Evolutionary conservation across 1,140 invertebrate species (phyloP).

Genomic region (Propsilocerus akamusi): DNA sequence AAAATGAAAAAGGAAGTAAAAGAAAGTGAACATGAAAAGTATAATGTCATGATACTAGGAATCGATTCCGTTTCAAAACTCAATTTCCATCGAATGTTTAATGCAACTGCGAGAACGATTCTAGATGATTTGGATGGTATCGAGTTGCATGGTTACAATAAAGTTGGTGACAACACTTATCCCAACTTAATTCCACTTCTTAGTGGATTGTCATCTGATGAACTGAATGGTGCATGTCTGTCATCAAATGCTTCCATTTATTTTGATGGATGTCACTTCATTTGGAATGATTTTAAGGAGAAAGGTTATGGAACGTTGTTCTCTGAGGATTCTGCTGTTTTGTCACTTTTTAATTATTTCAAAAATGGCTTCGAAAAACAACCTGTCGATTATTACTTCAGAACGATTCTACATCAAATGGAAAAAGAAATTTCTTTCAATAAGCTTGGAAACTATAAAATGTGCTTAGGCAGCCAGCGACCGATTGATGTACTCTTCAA

Average conservation of each 20-base stretch:
- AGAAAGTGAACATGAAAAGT: neutral
- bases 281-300: constrained; percentile 60
- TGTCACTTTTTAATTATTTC: constrained; percentile 61
- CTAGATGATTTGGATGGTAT: constrained; percentile 34
- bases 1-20: neutral
- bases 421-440: constrained; percentile 28
- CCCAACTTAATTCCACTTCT: constrained; percentile 59
- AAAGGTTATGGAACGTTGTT: constrained; percentile 55
- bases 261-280: constrained; percentile 52
- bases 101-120: constrained; percentile 41
- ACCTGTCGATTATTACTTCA: constrained; percentile 65
- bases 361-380: constrained; percentile 54
- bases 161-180: constrained; percentile 68
- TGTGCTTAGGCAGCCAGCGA: constrained; percentile 30
- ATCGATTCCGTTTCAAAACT: constrained; percentile 71
- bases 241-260: constrained; percentile 10
- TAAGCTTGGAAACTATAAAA: constrained; percentile 24
- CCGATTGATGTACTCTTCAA: constrained; percentile 25
- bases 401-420: constrained; percentile 47
- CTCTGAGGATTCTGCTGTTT: constrained; percentile 50
- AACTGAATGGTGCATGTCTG: constrained; percentile 40
- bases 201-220: constrained; percentile 38
- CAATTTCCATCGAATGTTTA: constrained; percentile 69
- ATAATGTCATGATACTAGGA: constrained; percentile 60
- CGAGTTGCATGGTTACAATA: constrained; percentile 61